These are phyloP conservation scores for Drosophila ficusphila DNA, from an alignment of 1,140 invertebrate species.

Conservation along the genomic window DNA sequence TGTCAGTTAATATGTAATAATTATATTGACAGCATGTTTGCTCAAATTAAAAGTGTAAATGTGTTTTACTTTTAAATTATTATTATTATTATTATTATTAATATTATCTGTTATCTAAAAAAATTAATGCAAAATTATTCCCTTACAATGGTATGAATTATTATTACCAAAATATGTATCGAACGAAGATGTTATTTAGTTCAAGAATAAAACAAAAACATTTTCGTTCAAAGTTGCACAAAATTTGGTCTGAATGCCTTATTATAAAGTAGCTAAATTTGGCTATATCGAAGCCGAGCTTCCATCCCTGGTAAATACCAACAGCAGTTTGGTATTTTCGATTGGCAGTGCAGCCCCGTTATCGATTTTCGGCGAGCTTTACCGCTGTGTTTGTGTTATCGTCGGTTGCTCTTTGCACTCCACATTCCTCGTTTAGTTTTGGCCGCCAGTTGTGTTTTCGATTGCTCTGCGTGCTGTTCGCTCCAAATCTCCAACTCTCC, in stretches of 20 bases:
- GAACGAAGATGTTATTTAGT: no score
- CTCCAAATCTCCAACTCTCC: not conserved
- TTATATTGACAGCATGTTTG: no score
- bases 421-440: conserved; percentile 6
- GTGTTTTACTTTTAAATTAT: no score
- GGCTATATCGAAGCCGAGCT: no score
- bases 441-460: conserved; percentile 26
- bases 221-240: no score
- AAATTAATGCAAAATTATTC: no score
- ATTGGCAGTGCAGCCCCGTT: not conserved
- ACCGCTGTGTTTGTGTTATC: conserved; percentile 29
- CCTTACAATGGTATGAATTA: no score
- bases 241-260: no score
- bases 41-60: no score
- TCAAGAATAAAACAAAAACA: no score
- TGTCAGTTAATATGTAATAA: no score
- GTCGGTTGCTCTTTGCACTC: conserved; percentile 28
- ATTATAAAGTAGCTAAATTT: not conserved
- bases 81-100: not conserved
- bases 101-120: not conserved
- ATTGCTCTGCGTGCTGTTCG: conserved; percentile 65
- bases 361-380: conserved; percentile 6
- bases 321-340: not conserved
- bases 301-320: conserved; percentile 2
- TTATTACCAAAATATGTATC: no score